Base-by-base conservation (phyloP, 2,797 vertebrate species). In the Eremophila alpestris region DNA sequence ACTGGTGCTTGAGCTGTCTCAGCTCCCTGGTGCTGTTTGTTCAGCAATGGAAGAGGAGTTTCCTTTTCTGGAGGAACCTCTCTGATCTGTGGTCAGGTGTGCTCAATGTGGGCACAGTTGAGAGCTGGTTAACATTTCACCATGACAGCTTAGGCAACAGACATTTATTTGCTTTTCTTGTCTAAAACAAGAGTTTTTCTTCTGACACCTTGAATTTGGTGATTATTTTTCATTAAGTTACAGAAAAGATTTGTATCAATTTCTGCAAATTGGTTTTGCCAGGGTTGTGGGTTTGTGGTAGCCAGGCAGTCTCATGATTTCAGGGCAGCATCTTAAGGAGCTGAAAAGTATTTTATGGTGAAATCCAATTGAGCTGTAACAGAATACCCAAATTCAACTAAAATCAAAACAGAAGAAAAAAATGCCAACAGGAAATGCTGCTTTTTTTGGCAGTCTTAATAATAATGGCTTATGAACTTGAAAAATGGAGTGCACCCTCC, bases 321-420 rank as follows among this genome's bases (percentile, higher is more conserved):
- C 40, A 76, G 83, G 48, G n/a, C 69, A 79, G 40, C 36, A 79
- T 8, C 40, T 81, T 48, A 11, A 13, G 73, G 46, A 79, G 40
- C 22, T 16, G 27, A 51, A 26, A 89, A 79, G 23, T 73, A n/a
- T 87, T 92, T 89, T 73, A 67, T 90, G 51, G 52, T 65, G 74
- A 34, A 75, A 87, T 40, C 48, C 20, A 82, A 13, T 17, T 89
- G 74, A 92, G 52, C 56, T 75, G 74, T 93, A 94, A 88, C 43
- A 69, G 67, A 67, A 93, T 82, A 88, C 40, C 30, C 5, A 4
- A 90, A 65, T 65, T 93, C 46, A 78, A 77, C 68, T 73, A 91
- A 77, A 95, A 89, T 69, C 29, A 91, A 94, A 95, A 91, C 64
- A 76, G 55, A 82, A 87, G 15, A 15, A 62, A 56, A 93, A 90